phyloP scores from a whole-genome alignment of 2,888 invertebrate species.

The Chrysolina oricalcia region DNA sequence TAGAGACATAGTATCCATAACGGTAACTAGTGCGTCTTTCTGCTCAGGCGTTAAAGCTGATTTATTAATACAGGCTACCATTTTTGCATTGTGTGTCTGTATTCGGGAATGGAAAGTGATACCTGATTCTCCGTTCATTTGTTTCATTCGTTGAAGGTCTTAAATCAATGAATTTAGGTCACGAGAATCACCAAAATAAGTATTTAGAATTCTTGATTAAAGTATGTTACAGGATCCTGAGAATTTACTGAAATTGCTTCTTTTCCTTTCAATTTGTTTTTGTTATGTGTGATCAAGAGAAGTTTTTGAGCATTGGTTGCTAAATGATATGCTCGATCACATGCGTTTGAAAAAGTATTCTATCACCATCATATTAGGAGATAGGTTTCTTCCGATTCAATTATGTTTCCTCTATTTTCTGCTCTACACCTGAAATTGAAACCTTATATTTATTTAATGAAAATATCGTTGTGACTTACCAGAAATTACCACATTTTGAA shows the following conservation, averaged over 20 bases:
- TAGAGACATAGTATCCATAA: not conserved
- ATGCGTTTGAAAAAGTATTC: not conserved
- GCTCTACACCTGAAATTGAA: too few species aligned
- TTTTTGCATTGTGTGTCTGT: not conserved
- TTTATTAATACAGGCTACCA: not conserved
- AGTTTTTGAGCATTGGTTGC: not conserved
- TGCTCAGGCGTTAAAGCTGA: not conserved
- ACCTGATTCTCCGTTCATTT: too few species aligned
- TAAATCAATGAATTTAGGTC: not conserved
- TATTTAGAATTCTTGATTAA: not conserved
- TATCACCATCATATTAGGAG: not conserved
- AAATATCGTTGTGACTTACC: too few species aligned
- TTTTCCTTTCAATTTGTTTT: not conserved
- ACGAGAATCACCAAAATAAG: not conserved
- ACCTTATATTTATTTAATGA: too few species aligned
- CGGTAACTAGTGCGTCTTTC: not conserved
- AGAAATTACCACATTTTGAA: too few species aligned
- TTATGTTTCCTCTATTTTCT: too few species aligned
- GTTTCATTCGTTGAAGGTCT: not conserved
- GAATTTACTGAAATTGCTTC: too few species aligned
- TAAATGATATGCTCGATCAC: not conserved
- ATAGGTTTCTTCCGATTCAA: too few species aligned
- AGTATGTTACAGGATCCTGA: not conserved
- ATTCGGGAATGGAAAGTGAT: not conserved
- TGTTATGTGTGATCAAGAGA: not conserved